Evolutionary conservation across 2,113 vertebrate species (phyloP), one percentile per base, ranked within the genome.

Genomic region (Sebastes fasciatus): DNA sequence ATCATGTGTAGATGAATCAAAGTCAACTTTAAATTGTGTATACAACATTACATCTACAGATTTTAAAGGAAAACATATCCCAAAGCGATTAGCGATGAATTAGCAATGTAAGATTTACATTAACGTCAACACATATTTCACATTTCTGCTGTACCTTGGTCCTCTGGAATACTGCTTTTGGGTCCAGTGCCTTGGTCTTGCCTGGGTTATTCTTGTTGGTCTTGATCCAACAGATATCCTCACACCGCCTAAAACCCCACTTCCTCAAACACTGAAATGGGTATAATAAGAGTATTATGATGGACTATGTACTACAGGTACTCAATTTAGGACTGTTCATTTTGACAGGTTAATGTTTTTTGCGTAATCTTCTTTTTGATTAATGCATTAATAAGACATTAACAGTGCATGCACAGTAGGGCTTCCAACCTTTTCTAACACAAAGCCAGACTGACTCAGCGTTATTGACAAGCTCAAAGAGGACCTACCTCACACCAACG

Each of bases 181-280:
- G 98, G 82, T 99, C 98, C 34, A 99, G 92, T 9, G 98, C 97
- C 91, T 99, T 99, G 11, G 98, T 99, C 88, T 99, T 99, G 4
- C 98, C 98, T 51, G 98, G 98, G 86, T 99, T 99, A 84, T 99
- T 97, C 94, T 99, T 99, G 91, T 99, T 99, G 2, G 98, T 99
- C 94, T 99, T 99, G 94, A 99, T 99, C 98, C 98, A 99, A 87
- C 98, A 99, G 85, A 99, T 99, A 86, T 99, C 98, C 92, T 99
- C 98, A 83, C 97, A 99, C 79, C 98, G 95, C 91, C 98, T 96
- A 89, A 99, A 99, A 46, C 98, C 98, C 98, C 98, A 99, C 71
- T 99, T 99, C 75, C 98, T 97, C 43, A 99, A 95, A 90, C 95
- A 96, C 95, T 96, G 83, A 26, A 88, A 88, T 43, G 2, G 26